phyloP scores from a whole-genome alignment of 2,113 vertebrate species.

The Thunnus maccoyii region DNA sequence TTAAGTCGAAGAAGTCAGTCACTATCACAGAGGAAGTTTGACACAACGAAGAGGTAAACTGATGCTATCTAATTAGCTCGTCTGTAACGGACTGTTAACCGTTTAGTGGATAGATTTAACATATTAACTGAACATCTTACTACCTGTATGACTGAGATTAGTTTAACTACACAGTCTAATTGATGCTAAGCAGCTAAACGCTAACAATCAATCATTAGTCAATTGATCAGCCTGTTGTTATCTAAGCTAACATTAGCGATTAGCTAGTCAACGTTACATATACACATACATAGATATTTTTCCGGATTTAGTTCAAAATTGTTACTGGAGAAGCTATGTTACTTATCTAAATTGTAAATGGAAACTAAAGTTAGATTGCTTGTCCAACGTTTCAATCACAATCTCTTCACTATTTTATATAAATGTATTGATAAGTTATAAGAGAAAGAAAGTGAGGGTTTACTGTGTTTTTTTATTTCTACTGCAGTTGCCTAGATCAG shows the following conservation, averaged over 20 bases:
- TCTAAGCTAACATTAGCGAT: constrained; percentile 34
- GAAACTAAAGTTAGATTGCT: too few species aligned
- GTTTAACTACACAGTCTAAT: background rate
- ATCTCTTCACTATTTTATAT: too few species aligned
- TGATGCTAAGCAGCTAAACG: background rate
- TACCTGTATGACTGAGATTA: background rate
- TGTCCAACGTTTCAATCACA: too few species aligned
- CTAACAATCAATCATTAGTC: too few species aligned
- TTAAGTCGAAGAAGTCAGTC: constrained; percentile 4
- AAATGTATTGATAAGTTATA: too few species aligned
- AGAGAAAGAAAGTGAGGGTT: too few species aligned
- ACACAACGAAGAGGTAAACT: constrained; percentile 65
- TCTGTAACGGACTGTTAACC: constrained; percentile 1
- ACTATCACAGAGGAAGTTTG: constrained; percentile 28
- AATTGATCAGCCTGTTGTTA: background rate
- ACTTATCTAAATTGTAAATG: background rate
- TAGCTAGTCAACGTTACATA: background rate
- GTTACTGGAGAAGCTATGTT: too few species aligned
- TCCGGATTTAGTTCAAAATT: background rate
- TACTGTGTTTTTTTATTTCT: background rate
- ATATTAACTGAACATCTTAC: background rate
- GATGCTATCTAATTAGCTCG: background rate
- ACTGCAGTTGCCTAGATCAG: background rate
- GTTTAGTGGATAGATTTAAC: background rate
- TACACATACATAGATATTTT: too few species aligned